These are phyloP conservation scores for Aplodontia rufa DNA, from an alignment of 2,113 vertebrate genomes.

Conservation along the genomic window DNA sequence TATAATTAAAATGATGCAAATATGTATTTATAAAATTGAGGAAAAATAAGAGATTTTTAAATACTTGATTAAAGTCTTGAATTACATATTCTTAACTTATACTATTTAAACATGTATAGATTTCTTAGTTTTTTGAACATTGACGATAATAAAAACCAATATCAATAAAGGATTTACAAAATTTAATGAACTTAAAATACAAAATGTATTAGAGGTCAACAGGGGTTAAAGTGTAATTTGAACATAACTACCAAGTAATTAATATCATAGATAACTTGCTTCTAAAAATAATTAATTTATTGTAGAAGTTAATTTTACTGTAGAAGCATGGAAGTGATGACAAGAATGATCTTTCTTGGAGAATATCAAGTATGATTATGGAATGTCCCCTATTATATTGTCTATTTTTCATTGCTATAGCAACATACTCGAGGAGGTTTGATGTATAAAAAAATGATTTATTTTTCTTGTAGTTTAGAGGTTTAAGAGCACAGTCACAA, in stretches of 20 bases:
- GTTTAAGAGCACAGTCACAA: background rate
- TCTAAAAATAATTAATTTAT: no score
- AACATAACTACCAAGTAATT: constrained; percentile 19
- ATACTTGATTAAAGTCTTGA: background rate
- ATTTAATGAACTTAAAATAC: constrained; percentile 1
- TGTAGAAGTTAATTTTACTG: background rate
- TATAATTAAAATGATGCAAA: background rate
- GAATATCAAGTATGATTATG: background rate
- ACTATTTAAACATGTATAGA: background rate
- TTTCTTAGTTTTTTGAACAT: background rate
- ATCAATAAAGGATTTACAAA: background rate
- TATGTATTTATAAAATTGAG: background rate
- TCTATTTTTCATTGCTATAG: background rate
- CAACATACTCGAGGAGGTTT: no score
- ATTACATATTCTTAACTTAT: background rate
- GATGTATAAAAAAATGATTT: background rate
- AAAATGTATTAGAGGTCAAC: constrained; percentile 6
- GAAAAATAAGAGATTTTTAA: background rate
- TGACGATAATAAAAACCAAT: background rate
- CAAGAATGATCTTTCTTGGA: background rate
- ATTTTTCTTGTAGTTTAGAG: background rate
- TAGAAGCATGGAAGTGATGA: background rate
- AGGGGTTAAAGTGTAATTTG: background rate
- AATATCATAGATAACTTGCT: background rate
- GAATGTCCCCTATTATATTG: no score